Conservation (phyloP, 1,140 invertebrate species). For the Sycophila sp. region DNA sequence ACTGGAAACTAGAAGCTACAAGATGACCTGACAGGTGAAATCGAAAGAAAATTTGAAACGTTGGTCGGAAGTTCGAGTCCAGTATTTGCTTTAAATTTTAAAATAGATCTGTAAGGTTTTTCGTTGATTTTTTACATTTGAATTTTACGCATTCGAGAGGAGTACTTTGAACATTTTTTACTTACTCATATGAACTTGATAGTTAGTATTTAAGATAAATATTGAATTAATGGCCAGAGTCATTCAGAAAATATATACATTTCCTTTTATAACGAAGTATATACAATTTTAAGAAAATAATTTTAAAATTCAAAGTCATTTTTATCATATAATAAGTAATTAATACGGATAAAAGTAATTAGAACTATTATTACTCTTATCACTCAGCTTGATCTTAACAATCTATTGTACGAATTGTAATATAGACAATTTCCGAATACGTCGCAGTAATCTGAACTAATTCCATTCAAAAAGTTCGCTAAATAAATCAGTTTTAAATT, state of each 20-base stretch:
- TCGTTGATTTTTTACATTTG: neutral
- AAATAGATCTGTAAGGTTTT: neutral
- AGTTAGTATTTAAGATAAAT: no score
- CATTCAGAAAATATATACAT: neutral
- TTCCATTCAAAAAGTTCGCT: no score
- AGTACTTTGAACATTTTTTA: no score
- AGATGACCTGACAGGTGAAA: conserved; percentile 31
- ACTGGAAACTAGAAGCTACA: conserved; percentile 27
- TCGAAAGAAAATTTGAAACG: conserved; percentile 24
- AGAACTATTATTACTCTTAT: neutral
- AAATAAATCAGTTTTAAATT: no score
- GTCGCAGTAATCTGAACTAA: no score
- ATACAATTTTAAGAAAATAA: neutral
- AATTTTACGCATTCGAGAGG: neutral
- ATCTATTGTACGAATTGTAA: no score
- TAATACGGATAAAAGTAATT: neutral
- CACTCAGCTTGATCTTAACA: no score
- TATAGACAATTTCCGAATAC: no score
- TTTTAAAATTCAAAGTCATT: neutral
- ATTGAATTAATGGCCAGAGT: no score
- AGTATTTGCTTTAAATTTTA: conserved; percentile 13
- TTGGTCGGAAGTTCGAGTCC: neutral
- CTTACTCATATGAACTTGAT: no score
- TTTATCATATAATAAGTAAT: neutral
- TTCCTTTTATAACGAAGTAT: neutral